Conservation (phyloP, 2,888 invertebrate species). For the Prosapia bicincta region DNA sequence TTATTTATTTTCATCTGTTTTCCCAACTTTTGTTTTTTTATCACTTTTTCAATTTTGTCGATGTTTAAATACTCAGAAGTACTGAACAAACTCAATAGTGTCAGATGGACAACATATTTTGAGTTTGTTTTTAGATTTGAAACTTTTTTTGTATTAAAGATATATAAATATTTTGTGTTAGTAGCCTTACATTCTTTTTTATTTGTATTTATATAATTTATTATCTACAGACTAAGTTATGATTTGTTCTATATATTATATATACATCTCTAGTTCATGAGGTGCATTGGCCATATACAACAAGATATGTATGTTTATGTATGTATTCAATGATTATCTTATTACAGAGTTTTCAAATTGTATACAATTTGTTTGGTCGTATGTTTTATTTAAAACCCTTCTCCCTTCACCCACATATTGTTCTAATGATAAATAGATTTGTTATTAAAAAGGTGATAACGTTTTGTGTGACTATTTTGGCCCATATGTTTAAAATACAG, state of each 20-base stretch:
- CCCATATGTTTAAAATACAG: too few species aligned
- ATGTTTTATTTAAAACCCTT: not conserved
- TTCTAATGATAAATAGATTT: too few species aligned
- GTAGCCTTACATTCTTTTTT: conserved; percentile 25
- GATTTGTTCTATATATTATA: not conserved
- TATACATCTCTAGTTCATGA: conserved; percentile 11
- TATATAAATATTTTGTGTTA: conserved; percentile 23
- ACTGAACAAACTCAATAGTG: not conserved
- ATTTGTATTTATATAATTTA: conserved; percentile 29
- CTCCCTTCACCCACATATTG: too few species aligned
- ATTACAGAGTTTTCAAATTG: conserved; percentile 18
- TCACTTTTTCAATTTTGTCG: conserved; percentile 7
- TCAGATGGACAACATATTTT: not conserved
- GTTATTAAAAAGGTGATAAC: too few species aligned
- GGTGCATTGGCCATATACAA: conserved; percentile 25
- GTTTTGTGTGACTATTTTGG: too few species aligned
- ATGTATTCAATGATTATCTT: conserved; percentile 24
- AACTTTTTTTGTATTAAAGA: conserved; percentile 2
- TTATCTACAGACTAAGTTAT: conserved; percentile 8
- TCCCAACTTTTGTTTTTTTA: conserved; percentile 7
- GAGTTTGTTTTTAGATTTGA: not conserved
- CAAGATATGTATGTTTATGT: conserved; percentile 18
- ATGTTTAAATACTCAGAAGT: conserved; percentile 4
- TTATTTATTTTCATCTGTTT: conserved; percentile 5
- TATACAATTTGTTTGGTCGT: not conserved